Conservation (phyloP, 2,888 invertebrate species). For the Catocala fraxini region DNA sequence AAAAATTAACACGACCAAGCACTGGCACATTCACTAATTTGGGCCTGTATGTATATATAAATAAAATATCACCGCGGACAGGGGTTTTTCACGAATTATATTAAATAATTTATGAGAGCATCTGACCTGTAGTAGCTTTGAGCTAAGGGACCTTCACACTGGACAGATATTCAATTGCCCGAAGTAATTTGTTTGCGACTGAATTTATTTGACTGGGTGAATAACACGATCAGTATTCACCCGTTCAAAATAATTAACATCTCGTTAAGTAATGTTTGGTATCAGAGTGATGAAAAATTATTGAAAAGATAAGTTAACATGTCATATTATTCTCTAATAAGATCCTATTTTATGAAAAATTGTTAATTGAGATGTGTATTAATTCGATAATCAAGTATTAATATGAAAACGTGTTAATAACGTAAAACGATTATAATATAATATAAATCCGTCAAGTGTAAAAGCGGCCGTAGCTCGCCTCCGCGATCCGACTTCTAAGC, state of each 20-base stretch:
- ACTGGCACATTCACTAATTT: conserved; percentile 63
- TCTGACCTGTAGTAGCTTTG: conserved; percentile 72
- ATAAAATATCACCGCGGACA: conserved; percentile 69
- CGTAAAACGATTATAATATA: conserved; percentile 2
- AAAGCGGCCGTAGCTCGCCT: conserved; percentile 25
- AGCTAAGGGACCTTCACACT: conserved; percentile 40
- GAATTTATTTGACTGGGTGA: conserved; percentile 17
- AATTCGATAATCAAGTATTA: too few relatives aligned
- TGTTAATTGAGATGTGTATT: too few relatives aligned
- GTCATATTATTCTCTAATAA: too few relatives aligned
- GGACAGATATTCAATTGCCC: conserved; percentile 42
- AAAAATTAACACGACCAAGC: conserved; percentile 20
- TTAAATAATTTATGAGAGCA: conserved; percentile 86
- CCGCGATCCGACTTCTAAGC: conserved; percentile 77
- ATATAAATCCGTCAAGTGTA: conserved; percentile 22
- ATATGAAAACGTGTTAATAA: too few relatives aligned
- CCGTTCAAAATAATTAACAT: not conserved
- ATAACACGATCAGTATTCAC: conserved; percentile 11
- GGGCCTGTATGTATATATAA: conserved; percentile 72
- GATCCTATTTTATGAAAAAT: too few relatives aligned
- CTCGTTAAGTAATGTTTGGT: too few relatives aligned
- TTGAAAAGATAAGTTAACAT: too few relatives aligned
- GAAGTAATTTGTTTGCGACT: conserved; percentile 29
- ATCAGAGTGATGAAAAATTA: too few relatives aligned
- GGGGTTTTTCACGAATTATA: conserved; percentile 82